Conservation (phyloP, 2,888 invertebrate species). For the Smittia sp. region DNA sequence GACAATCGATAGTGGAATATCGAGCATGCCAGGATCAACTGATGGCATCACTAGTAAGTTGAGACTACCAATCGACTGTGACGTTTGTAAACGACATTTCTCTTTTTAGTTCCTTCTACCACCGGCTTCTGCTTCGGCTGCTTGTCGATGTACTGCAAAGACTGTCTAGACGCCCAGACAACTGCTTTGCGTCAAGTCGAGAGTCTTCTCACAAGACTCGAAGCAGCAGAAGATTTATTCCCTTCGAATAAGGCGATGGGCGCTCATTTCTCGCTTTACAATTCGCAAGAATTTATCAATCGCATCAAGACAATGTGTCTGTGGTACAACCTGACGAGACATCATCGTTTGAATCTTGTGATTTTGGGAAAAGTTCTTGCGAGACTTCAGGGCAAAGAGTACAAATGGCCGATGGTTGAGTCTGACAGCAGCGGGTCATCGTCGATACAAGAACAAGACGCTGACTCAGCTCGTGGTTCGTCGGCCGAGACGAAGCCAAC, state of each 20-base stretch:
- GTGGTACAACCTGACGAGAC: slow-evolving; percentile 87
- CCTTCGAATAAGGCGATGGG: slow-evolving; percentile 81
- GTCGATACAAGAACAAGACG: slow-evolving; percentile 51
- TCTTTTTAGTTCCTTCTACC: slow-evolving; percentile 43
- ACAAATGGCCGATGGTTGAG: slow-evolving; percentile 53
- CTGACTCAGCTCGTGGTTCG: slow-evolving; percentile 50
- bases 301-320: slow-evolving; percentile 72
- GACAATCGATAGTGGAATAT: slow-evolving; percentile 44
- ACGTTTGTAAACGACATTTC: too few relatives aligned
- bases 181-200: slow-evolving; percentile 72
- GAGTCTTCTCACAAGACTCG: slow-evolving; percentile 67
- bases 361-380: slow-evolving; percentile 67
- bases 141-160: slow-evolving; percentile 67
- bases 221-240: slow-evolving; percentile 75
- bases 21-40: slow-evolving; percentile 42
- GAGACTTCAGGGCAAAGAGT: slow-evolving; percentile 51
- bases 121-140: slow-evolving; percentile 61
- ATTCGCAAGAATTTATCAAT: slow-evolving; percentile 51
- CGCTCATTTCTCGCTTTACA: slow-evolving; percentile 64
- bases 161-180: slow-evolving; percentile 70
- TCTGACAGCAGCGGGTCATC: slow-evolving; percentile 48
- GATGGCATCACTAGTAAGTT: neutral
- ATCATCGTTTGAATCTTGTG: slow-evolving; percentile 76
- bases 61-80: too few relatives aligned
- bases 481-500: slow-evolving; percentile 38